Evolutionary conservation across 2,113 vertebrate genomes (phyloP).

Genomic region (Tetrax tetrax): DNA sequence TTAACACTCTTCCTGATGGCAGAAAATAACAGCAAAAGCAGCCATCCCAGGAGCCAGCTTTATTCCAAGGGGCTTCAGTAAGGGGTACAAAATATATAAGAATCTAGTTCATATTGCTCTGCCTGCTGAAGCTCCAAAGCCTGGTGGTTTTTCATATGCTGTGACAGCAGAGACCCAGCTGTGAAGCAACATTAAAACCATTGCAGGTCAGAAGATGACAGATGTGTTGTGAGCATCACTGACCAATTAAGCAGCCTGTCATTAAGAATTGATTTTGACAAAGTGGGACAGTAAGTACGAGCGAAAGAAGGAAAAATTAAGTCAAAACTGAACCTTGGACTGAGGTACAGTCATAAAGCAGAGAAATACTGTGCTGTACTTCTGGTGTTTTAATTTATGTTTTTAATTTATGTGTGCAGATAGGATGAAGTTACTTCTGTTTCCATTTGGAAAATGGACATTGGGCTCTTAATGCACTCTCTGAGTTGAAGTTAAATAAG

Average conservation of each 20-base stretch:
- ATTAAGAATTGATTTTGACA: not conserved
- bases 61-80: not conserved
- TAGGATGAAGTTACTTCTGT: slow-evolving; percentile 19
- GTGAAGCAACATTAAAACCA: not conserved
- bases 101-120: not conserved
- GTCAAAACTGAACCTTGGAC: not conserved
- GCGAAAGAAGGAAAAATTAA: not conserved
- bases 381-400: not conserved
- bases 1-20: not conserved
- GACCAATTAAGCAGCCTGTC: not conserved
- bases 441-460: slow-evolving; percentile 31
- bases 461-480: not conserved
- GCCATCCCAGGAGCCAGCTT: not conserved
- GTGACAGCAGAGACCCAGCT: not conserved
- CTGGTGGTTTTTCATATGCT: not conserved
- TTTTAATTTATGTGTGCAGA: not conserved
- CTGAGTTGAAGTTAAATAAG: slow-evolving; percentile 35
- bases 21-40: not conserved
- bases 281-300: not conserved
- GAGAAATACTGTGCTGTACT: not conserved
- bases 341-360: not conserved
- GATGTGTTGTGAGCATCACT: not conserved
- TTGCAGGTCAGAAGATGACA: not conserved
- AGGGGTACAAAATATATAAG: not conserved
- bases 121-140: not conserved